Base-by-base conservation (phyloP, 2,797 vertebrate genomes). In the Cossypha niveicapilla region DNA sequence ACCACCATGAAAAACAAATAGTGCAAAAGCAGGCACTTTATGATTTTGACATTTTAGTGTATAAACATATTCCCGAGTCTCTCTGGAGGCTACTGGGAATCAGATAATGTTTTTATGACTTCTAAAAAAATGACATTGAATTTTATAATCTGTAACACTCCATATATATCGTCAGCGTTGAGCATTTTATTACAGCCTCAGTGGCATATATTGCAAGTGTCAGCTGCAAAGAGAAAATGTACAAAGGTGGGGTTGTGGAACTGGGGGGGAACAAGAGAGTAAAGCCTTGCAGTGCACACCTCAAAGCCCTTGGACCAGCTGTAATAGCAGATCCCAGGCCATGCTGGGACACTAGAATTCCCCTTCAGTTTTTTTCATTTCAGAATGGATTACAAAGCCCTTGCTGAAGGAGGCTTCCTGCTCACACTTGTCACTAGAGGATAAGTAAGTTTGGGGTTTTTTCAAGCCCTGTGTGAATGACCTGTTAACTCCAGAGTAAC, bases 51-150 rank as follows among this genome's bases (percentile, higher is more conserved):
- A 44, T 83, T 93, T 90, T 63, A 86, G 72, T 63, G 32, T 73
- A 37, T 91, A 80, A 94, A 76, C 25, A 71, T 47, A 62, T 92
- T 71, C 48, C 74, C 8, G 14, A 68, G 25, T 32, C 76, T 65
- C 81, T 65, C 2, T 3, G 21, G 48, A 32, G 50, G 47, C 74
- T 82, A 18, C 58, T 88, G 67, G 57, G 86, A 93, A 79, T 80
- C 51, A 67, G 37, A 75, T 66, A 68, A 67, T 87, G 30, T 63
- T 92, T 94, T 95, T 94, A 48, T 73, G 79, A 67, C 54, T 86
- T 89, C 80, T 86, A 91, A 92, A 86, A 83, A 71, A 72, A 74
- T 45, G 34, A 70, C 62, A 75, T 18, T 71, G 56, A 65, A 85
- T 76, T 92, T 74, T 76, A 47, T 54, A 65, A 76, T 42, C 24